Evolutionary conservation across 2,113 vertebrate genomes (phyloP).

Genomic region (Sarotherodon lohbergeri): DNA sequence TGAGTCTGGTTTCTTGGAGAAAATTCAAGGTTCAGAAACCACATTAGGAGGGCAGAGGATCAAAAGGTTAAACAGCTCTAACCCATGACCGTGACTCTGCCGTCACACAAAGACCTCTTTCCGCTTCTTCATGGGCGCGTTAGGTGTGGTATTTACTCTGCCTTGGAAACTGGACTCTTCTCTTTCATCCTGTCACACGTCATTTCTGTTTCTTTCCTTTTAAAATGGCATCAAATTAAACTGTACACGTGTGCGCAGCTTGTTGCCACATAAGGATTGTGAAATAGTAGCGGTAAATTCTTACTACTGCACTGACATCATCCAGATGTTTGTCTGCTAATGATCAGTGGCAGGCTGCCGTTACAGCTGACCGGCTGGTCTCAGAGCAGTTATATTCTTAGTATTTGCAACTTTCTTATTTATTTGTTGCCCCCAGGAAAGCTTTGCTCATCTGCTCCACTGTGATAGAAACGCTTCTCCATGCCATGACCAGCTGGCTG

Average conservation of each 20-base stretch:
- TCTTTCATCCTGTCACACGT: background rate
- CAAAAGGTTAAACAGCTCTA: constrained; percentile 60
- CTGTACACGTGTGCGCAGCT: background rate
- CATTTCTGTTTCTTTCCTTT: background rate
- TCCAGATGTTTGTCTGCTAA: background rate
- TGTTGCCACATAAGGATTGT: background rate
- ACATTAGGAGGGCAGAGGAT: constrained; percentile 27
- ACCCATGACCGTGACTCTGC: constrained; percentile 41
- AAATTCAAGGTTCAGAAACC: background rate
- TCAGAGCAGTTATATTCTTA: background rate
- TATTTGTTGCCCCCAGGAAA: background rate
- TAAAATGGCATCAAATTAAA: background rate
- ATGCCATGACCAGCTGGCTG: constrained; percentile 53
- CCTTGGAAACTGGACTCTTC: constrained; percentile 20
- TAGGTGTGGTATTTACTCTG: constrained; percentile 45
- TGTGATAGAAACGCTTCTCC: constrained; percentile 23
- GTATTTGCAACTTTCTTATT: background rate
- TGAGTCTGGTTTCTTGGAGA: background rate
- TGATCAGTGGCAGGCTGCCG: background rate
- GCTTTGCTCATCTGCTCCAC: constrained; percentile 20
- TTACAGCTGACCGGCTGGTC: background rate
- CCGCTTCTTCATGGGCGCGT: constrained; percentile 17
- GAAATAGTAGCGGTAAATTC: background rate
- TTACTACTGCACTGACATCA: background rate
- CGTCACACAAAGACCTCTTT: constrained; percentile 40